Conservation (phyloP, 2,888 invertebrate genomes). For the Horisme vitalbata region DNA sequence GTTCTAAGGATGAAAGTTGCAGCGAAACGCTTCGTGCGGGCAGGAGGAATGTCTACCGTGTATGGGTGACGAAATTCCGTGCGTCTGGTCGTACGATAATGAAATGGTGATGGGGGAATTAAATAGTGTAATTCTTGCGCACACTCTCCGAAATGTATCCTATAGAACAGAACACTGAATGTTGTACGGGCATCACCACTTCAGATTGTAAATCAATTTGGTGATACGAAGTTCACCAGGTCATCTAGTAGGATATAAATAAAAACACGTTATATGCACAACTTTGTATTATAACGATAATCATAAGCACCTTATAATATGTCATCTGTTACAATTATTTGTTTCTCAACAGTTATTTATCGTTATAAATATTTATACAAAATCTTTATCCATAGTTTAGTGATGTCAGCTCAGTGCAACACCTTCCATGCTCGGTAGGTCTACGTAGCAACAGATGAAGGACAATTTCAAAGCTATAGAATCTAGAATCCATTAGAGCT, state of each 20-base stretch:
- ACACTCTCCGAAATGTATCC: too few relatives aligned
- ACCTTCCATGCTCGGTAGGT: conserved; percentile 31
- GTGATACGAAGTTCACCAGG: too few relatives aligned
- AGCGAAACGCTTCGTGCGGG: too few relatives aligned
- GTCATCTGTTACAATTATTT: conserved; percentile 79
- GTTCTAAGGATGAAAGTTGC: too few relatives aligned
- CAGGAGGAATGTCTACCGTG: too few relatives aligned
- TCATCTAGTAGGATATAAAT: conserved; percentile 32
- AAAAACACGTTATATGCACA: conserved; percentile 68
- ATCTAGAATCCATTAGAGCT: conserved; percentile 5
- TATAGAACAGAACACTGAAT: too few relatives aligned
- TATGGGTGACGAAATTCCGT: too few relatives aligned
- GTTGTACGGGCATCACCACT: too few relatives aligned
- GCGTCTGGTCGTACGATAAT: too few relatives aligned
- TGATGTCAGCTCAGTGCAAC: conserved; percentile 57
- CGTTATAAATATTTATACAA: conserved; percentile 81
- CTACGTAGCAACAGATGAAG: conserved; percentile 6
- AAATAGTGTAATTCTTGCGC: too few relatives aligned
- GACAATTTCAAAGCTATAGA: background rate
- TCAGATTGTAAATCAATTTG: too few relatives aligned
- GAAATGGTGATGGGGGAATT: too few relatives aligned
- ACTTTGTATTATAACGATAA: conserved; percentile 83
- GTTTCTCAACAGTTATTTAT: conserved; percentile 77
- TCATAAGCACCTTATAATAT: conserved; percentile 82
- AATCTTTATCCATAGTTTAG: conserved; percentile 51